Evolutionary conservation across 2,797 vertebrate genomes (phyloP).

Genomic region (Cynopterus sphinx): DNA sequence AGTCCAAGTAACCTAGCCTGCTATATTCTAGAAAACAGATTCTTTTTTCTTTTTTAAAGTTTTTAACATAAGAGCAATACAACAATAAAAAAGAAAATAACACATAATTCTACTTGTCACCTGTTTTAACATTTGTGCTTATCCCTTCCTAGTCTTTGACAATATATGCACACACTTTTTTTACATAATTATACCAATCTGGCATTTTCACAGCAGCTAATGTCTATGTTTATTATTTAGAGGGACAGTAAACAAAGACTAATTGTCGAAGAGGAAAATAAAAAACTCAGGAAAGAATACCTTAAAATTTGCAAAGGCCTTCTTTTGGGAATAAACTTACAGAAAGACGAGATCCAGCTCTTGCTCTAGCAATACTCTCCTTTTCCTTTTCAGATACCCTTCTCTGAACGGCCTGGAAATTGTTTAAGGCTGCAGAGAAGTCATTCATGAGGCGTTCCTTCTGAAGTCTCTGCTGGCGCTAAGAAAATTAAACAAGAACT

Average conservation of each 20-base stretch:
- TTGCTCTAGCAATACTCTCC: conserved; percentile 92
- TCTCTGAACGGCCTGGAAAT: conserved; percentile 95
- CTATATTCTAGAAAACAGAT: neutral
- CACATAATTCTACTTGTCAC: neutral
- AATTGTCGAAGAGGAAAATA: neutral
- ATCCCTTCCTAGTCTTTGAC: neutral
- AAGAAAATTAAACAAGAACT: conserved; percentile 64
- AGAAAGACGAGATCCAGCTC: conserved; percentile 91
- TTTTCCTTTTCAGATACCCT: conserved; percentile 95
- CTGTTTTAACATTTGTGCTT: neutral
- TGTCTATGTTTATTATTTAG: neutral
- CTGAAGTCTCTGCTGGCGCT: conserved; percentile 97
- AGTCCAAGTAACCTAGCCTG: conserved; percentile 9
- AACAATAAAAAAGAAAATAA: conserved; percentile 26
- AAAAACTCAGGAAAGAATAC: neutral
- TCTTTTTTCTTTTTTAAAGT: neutral
- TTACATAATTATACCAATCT: neutral
- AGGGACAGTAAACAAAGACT: conserved; percentile 25
- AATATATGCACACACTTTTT: neutral
- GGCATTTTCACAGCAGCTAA: conserved; percentile 4
- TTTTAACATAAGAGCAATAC: neutral
- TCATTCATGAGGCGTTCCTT: conserved; percentile 98
- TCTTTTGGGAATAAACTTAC: conserved; percentile 81
- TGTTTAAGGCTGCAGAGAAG: conserved; percentile 96
- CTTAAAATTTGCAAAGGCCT: neutral